Evolutionary conservation across 2,888 invertebrate species (phyloP), one percentile per base, ranked within the genome.

Genomic region (Polyommatus iphigenia): DNA sequence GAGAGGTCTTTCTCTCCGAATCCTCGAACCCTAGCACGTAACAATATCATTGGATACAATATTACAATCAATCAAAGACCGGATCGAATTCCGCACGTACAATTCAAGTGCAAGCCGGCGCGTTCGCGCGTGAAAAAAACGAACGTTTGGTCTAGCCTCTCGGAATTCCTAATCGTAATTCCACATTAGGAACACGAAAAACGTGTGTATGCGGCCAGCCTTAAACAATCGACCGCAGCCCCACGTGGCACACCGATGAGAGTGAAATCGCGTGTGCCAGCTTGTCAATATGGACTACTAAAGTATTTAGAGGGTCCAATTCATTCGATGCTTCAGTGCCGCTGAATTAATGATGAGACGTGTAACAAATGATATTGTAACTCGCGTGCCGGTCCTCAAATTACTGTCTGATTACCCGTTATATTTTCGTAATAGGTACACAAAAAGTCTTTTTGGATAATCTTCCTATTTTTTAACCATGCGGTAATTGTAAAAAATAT

Each of bases 231-330:
- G 10, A 54, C 18, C 54, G 15, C 46, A 41, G 18, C 73, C 29
- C 75, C 15, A 18, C 15, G 13, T 18, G 24, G 24, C 29, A 54
- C 20, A 54, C 50, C 50, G 29, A 29, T 75, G 54, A 50, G 75
- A 75, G 75, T 75, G 24, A 29, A 54, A 50, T 54, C 75, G 75
- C 75, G 75, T 75, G 75, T 54, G 54, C 29, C 54, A 54, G 75
- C 75, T 20, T 75, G 54, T 75, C 75, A 54, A 75, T 54, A 50
- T 75, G 73, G 46, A 73, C 73, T 73, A 75, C 75, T 75, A 50
- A 75, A 75, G 75, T 75, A 75, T 75, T 75, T 75, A 75, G 29
- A 75, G 75, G 54, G 75, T 75, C 75, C 75, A 54, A 75, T 75
- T 75, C 75, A 75, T 75, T 75, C 75, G 75, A 50, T 24, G 75